Conservation (phyloP, 2,113 vertebrate genomes). For the Amia ocellicauda region DNA sequence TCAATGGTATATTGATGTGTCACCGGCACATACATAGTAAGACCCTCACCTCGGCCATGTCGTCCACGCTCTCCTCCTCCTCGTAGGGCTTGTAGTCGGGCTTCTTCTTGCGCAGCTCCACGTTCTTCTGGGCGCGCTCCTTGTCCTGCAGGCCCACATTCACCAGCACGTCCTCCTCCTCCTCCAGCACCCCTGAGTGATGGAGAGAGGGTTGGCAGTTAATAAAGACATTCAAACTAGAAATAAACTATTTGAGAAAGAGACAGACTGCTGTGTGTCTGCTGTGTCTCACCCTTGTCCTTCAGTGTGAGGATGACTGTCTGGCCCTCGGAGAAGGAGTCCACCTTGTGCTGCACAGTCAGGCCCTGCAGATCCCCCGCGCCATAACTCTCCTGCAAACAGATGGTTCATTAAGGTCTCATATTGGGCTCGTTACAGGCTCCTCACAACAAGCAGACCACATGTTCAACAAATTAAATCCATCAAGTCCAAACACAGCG, state of each 20-base stretch:
- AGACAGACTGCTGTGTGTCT: no score
- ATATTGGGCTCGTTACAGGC: neutral
- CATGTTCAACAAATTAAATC: no score
- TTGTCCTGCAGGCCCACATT: conserved; percentile 80
- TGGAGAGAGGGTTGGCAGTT: neutral
- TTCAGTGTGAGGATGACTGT: conserved; percentile 80
- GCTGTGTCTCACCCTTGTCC: conserved; percentile 84
- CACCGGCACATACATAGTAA: no score
- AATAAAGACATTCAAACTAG: neutral
- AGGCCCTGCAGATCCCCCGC: conserved; percentile 81
- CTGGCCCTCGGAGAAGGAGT: conserved; percentile 80
- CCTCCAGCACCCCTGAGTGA: conserved; percentile 69
- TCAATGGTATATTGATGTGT: no score
- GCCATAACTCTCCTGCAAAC: conserved; percentile 62
- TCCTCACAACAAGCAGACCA: no score
- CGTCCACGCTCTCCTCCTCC: conserved; percentile 80
- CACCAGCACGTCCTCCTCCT: conserved; percentile 77
- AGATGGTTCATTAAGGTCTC: neutral
- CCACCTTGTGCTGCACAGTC: conserved; percentile 81
- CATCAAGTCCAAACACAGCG: no score
- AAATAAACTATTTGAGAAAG: no score
- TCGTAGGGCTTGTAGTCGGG: conserved; percentile 81
- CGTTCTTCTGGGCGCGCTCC: conserved; percentile 83
- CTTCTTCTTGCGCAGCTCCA: conserved; percentile 84
- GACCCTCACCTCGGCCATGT: conserved; percentile 68